Evolutionary conservation across 2,797 vertebrate species (phyloP), one percentile per base, ranked within the genome.

Genomic region (Rhodeus uyekii): DNA sequence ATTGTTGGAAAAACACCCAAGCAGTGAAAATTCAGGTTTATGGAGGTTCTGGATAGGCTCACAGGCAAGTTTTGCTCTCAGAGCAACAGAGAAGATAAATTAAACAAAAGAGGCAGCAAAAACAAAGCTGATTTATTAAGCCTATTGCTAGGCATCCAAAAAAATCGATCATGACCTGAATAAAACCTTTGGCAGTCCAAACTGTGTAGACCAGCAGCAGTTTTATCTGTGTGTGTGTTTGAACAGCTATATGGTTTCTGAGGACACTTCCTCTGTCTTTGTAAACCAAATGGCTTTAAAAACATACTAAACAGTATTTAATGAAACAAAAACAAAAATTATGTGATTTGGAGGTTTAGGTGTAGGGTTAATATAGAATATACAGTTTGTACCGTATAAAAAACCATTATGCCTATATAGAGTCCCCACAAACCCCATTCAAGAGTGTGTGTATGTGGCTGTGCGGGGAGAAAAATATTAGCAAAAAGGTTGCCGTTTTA

Each of bases 111-210:
- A 77, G 32, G 8, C 4, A 65, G 32, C 22, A 38, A 53, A 60
- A 68, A 29, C 24, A 32, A 78, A 78, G 46, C 22, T 67, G 44
- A 78, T 67, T 67, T 78, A 65, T 65, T 65, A 78, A 78, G 46
- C 44, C 18, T 8, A 61, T 38, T 77, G 44, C 42, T n/a, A 50
- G 44, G 24, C 29, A 63, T 63, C 10, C 27, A 64, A 76, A 44
- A n/a, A 76, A 36, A 65, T 77, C 12, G 32, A 36, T 65, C 8
- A 48, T n/a, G 42, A 77, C 39, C 60, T 34, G 29, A 65, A 22
- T 29, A 64, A 77, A 64, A 36, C 60, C 61, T 65, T 4, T 24
- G n/a, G 32, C 19, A 63, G 24, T 16, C 53, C 34, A 12, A 32
- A 34, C 58, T 44, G 39, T 63, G 32, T 7, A 63, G 12, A 64